Base-by-base conservation (phyloP, 1,140 invertebrate species). In the Cyclina sinensis region DNA sequence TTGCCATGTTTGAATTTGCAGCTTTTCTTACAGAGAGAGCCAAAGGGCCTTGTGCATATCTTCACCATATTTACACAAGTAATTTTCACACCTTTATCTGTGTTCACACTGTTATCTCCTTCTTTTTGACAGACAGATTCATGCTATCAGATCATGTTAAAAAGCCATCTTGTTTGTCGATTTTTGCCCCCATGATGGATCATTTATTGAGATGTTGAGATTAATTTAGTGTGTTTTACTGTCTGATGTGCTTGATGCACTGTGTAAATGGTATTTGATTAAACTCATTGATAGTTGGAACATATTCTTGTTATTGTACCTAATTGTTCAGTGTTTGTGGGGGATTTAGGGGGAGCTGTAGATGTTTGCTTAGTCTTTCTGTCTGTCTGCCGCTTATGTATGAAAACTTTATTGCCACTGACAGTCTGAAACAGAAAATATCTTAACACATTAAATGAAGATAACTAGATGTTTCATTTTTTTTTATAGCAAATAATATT, bases 51-150 rank as follows among this genome's bases (percentile, higher is more conserved):
- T 70, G 30, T 70, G 35, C 65, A 70, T 70, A 37, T 37, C 14
- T 30, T 37, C 3, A 27, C 12, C 18, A 37, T 70, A n/a, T 70
- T 37, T 39, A 70, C 65, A 70, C 65, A 70, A 11, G 14, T 35
- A 30, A 35, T 70, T 70, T 70, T 70, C 65, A 70, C 65, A 70
- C 65, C 32, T 70, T 70, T 70, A 70, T 70, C 65, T 37, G 32
- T 18, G 5, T 27, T 4, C n/a, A 27, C n/a, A 2, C 57, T 4
- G 57, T 62, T 62, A 62, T 27, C 57, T 24, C 57, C 57, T 57
- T 57, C n/a, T 18, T 57, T 57, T 57, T 57, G 51, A 57, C 51
- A 57, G 57, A 27, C 57, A 62, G 57, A 9, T 5, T 24, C 27
- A 24, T 62, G 57, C 24, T 62, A 62, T 62, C 24, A 27, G 57